Base-by-base conservation (phyloP, 1,140 invertebrate genomes). In the Hermatobates lingyangjiaoensis region DNA sequence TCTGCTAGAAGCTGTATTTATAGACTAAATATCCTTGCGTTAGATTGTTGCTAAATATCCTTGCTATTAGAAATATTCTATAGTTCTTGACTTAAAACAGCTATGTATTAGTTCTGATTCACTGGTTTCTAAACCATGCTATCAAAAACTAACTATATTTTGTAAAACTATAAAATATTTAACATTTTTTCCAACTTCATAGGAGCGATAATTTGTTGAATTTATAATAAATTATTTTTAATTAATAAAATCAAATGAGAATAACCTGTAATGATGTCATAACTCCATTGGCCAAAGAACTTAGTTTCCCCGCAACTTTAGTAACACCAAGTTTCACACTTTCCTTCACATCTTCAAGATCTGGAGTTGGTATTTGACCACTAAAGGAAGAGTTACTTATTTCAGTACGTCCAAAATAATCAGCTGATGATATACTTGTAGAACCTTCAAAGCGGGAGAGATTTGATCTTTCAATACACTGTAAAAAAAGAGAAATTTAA, bases 291-390 rank as follows among this genome's bases (percentile, higher is more conserved):
- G 93, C 91, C 52, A 98, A 68, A 53, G 80, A 89, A 58, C 92
- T 95, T 14, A 98, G 67, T 62, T 84, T 83, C 3, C 88, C 92
- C 27, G 94, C 93, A 52, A 98, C 92, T 72, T 93, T 95, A 51
- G 85, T 90, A 27, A 98, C 92, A 50, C 94, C 93, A 67, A 93
- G 86, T 58, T 82, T 79, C 5, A 98, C 90, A 59, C 89, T 91
- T 69, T 98, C 94, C 64, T 87, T 88, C 0, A 98, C 89, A 62
- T 97, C 93, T 56, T 94, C 87, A 45, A 98, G 74, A 65, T 91
- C 75, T 0, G 86, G 83, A 50, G 58, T 62, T 53, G 62, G 56
- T 20, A 42, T 20, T 10, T 7, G 14, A 20, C 14, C 14, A 42
- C 39, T 42, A n/a, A n/a, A n/a, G 18, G 39, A 42, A 42, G 39